These are phyloP conservation scores for Cebuella pygmaea DNA, from an alignment of 2,797 vertebrate species.

Conservation along the genomic window DNA sequence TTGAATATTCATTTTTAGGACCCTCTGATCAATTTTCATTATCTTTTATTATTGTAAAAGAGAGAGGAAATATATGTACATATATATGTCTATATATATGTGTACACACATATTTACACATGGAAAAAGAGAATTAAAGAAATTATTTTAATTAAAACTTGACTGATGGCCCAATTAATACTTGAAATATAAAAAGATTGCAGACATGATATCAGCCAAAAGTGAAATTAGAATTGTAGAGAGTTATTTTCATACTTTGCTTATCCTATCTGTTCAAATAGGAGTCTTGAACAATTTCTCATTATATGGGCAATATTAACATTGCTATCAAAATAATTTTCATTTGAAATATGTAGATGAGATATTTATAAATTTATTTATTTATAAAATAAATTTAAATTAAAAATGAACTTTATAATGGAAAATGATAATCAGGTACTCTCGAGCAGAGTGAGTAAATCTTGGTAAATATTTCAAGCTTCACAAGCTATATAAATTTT, in stretches of 20 bases:
- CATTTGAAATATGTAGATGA: not conserved
- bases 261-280: not conserved
- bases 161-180: not conserved
- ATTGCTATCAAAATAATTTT: not conserved
- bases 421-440: not conserved
- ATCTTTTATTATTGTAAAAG: not conserved
- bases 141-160: not conserved
- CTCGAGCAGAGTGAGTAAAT: not conserved
- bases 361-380: no score
- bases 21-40: not conserved
- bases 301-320: not conserved
- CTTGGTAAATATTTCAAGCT: not conserved
- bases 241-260: not conserved
- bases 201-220: not conserved
- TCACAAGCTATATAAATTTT: fast-evolving
- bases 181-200: not conserved
- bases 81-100: no score
- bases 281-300: not conserved
- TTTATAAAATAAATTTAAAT: not conserved
- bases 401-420: not conserved
- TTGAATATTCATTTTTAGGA: not conserved
- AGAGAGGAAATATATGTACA: not conserved
- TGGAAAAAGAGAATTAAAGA: no score
- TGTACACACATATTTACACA: no score
- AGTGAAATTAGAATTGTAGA: not conserved